Percentiles rank a stretch among this genome's conserved stretches.
These are phyloP conservation scores for Orcinus orca DNA, from an alignment of 2,113 vertebrate species.

Conservation along the genomic window DNA sequence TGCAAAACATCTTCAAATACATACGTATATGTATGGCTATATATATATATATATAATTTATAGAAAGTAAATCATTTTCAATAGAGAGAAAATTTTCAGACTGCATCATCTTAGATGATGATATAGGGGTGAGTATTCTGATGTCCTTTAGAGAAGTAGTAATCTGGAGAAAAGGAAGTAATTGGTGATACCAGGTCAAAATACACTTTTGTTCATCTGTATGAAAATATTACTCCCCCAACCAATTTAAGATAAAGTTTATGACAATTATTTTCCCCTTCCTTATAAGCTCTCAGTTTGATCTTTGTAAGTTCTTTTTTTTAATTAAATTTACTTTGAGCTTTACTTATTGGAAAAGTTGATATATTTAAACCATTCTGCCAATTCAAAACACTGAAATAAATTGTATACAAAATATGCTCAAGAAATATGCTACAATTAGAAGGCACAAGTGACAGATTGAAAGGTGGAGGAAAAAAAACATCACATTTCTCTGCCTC, in stretches of 20 bases:
- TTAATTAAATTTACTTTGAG: not conserved
- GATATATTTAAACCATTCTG: not conserved
- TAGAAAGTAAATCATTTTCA: not conserved
- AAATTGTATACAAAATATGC: not conserved
- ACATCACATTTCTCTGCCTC: not conserved
- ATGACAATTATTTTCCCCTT: not conserved
- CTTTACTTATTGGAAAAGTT: not conserved
- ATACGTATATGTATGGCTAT: not conserved
- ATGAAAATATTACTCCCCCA: not conserved
- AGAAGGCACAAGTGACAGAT: not conserved
- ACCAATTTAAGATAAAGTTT: not conserved
- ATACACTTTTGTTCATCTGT: not conserved
- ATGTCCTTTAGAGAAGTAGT: not conserved
- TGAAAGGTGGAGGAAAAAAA: not conserved
- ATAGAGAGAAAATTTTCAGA: not conserved
- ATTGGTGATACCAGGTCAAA: not conserved
- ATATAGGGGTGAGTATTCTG: not conserved
- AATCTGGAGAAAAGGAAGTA: not conserved
- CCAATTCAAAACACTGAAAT: not conserved
- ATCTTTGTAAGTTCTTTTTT: not conserved
- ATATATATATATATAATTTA: not conserved
- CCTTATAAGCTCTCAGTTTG: not conserved
- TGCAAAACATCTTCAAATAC: not conserved
- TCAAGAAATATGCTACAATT: not conserved
- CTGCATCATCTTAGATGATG: not conserved